Conservation (phyloP, 37 sponge, comb jelly and placozoan genomes). For the Bolinopsis microptera region DNA sequence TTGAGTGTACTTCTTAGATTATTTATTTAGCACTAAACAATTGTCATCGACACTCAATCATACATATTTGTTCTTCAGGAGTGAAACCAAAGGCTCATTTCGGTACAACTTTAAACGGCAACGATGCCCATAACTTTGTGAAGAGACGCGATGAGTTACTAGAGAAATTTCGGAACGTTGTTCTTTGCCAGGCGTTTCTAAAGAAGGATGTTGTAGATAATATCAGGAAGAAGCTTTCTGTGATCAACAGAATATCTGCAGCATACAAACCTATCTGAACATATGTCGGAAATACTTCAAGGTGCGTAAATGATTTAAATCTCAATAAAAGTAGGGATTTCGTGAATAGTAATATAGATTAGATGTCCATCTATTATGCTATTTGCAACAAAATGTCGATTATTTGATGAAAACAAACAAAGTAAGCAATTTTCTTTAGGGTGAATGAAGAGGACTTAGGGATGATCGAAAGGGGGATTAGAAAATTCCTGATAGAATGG, state of each 20-base stretch:
- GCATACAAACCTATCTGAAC: neutral
- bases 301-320: neutral
- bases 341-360: no score
- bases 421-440: neutral
- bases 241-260: neutral
- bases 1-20: no score
- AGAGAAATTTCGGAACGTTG: neutral
- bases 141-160: neutral
- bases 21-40: no score
- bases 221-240: neutral
- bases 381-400: neutral
- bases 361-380: no score
- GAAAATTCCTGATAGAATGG: neutral
- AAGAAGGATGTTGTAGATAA: neutral
- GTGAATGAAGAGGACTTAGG: neutral
- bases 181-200: neutral
- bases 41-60: no score
- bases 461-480: neutral
- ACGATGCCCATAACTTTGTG: neutral
- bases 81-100: neutral
- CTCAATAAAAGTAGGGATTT: neutral
- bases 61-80: neutral
- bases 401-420: no score
- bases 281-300: neutral
- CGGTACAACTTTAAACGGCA: slow-evolving; percentile 2